Base-by-base conservation (phyloP, 2,797 vertebrate species). In the Cynodonichthys magdalenae region DNA sequence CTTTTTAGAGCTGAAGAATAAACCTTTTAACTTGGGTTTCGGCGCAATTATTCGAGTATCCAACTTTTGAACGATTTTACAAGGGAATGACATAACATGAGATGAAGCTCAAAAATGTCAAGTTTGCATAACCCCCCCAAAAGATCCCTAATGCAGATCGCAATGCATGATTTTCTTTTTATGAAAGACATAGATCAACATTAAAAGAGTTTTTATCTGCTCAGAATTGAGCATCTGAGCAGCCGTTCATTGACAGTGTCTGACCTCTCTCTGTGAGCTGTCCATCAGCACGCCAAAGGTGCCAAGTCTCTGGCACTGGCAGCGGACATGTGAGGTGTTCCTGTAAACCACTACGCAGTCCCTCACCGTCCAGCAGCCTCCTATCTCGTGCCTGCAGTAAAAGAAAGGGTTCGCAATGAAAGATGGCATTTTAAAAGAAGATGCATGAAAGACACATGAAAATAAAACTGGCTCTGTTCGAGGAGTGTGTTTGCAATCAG, bases 211-310 rank as follows among this genome's bases (percentile, higher is more conserved):
- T 46, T 46, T 45, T 34, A 31, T 54, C 50, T 42, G 11, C 12
- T 55, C 44, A 53, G 50, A 48, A 42, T 17, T 15, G 29, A 41
- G 45, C 41, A 9, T 44, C 6, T 31, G 31, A 31, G 31, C 9
- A 9, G 31, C 31, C 36, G 36, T 12, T 39, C 36, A 39, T 4
- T 57, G 68, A 63, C 17, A 49, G 49, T 5, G 1, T 36, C 74
- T 87, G 69, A 99, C 97, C 96, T 99, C 98, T 91, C 98, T 92
- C 27, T 99, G 96, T 0, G 98, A 99, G 75, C 95, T 97, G 87
- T 99, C 98, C 98, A 99, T 99, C 62, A 99, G 91, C 45, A 99
- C 95, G 0, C 96, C 98, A 17, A 98, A 98, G 48, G 95, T 99
- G 45, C 97, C 97, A 6, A 98, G 94, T 79, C 94, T 94, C 75